phyloP scores from a whole-genome alignment of 2,888 invertebrate species.

The Trichogramma evanescens region DNA sequence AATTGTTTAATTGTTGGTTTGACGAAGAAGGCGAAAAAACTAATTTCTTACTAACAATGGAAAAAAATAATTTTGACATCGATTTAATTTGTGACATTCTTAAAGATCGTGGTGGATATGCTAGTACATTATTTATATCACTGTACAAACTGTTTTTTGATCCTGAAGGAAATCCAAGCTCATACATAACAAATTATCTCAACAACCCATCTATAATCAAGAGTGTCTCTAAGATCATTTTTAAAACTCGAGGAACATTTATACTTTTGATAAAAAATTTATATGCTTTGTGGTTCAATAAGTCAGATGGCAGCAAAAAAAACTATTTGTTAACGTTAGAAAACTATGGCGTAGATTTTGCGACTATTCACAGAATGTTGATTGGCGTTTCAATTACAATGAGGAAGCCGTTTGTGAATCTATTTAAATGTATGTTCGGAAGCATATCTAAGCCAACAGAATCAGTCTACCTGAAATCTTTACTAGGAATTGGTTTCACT shows the following conservation, averaged over 20 bases:
- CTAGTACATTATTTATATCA: conserved; percentile 21
- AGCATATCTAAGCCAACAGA: neutral
- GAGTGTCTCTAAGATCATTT: neutral
- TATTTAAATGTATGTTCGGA: too few relatives aligned
- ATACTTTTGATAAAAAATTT: conserved; percentile 31
- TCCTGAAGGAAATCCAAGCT: conserved; percentile 32
- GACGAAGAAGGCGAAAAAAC: conserved; percentile 29
- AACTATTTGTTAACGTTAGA: conserved; percentile 12
- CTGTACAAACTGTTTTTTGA: conserved; percentile 24
- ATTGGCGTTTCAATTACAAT: neutral
- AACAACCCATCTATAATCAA: conserved; percentile 24
- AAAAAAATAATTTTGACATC: conserved; percentile 33
- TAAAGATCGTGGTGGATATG: conserved; percentile 20
- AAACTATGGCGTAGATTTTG: conserved; percentile 24
- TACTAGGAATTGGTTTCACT: conserved; percentile 8
- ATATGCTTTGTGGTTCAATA: conserved; percentile 30
- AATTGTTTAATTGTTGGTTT: conserved; percentile 36
- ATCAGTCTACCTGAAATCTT: conserved; percentile 26
- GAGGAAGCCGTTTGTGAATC: too few relatives aligned
- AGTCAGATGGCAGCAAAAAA: conserved; percentile 10
- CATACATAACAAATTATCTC: conserved; percentile 33
- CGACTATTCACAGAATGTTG: conserved; percentile 28
- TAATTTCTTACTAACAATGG: conserved; percentile 29
- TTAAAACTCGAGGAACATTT: conserved; percentile 18
- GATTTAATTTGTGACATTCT: conserved; percentile 27